Conservation (phyloP, 2,888 invertebrate species). For the Sylvicola fuscatus region DNA sequence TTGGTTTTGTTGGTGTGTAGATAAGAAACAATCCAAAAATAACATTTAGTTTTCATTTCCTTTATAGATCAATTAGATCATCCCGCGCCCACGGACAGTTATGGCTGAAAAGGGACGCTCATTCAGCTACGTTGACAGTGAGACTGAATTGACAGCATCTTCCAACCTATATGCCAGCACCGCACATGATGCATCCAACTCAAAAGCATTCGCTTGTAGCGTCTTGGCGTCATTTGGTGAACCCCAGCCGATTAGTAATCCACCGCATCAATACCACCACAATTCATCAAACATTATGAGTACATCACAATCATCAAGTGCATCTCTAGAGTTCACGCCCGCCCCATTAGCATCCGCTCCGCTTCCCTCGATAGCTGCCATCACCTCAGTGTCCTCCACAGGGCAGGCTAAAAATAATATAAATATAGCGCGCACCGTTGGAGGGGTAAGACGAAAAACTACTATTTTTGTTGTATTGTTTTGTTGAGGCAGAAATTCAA, state of each 20-base stretch:
- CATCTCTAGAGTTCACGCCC: conserved; percentile 19
- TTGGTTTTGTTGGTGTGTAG: too few relatives aligned
- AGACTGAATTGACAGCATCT: conserved; percentile 5
- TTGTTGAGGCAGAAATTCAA: conserved; percentile 4
- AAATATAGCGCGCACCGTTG: conserved; percentile 14
- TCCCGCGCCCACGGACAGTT: background rate
- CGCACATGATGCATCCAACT: conserved; percentile 5
- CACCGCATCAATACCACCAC: conserved; percentile 6
- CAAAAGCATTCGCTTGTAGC: too few relatives aligned
- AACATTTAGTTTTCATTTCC: too few relatives aligned
- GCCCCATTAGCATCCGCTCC: too few relatives aligned
- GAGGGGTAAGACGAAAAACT: conserved; percentile 12
- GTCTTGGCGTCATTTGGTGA: too few relatives aligned
- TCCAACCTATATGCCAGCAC: too few relatives aligned
- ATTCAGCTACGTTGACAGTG: conserved; percentile 9
- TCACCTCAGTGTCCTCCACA: too few relatives aligned
- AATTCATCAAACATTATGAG: conserved; percentile 16
- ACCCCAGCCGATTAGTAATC: conserved; percentile 13
- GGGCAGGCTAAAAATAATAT: conserved; percentile 10
- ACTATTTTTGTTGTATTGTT: background rate
- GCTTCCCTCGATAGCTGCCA: too few relatives aligned
- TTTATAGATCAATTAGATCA: background rate
- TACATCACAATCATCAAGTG: conserved; percentile 24
- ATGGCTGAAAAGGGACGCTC: conserved; percentile 6
- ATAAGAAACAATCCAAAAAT: too few relatives aligned